Base-by-base conservation (phyloP, 1,140 invertebrate species). In the Vanessa tameamea region DNA sequence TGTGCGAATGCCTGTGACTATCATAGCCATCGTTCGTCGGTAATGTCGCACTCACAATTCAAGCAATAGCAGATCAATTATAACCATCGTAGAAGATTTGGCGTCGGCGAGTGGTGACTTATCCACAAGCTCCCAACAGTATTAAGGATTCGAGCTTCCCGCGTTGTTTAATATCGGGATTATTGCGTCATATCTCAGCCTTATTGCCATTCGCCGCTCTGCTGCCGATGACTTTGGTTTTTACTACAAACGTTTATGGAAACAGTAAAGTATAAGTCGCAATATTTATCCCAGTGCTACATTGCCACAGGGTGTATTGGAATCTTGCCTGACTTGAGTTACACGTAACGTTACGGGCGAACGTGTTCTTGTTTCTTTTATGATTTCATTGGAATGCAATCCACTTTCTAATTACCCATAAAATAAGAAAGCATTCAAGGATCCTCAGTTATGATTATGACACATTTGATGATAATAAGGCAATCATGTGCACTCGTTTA, bases 181-280 rank as follows among this genome's bases (percentile, higher is more conserved):
- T 77, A 81, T 78, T 76, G 77, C 74, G 61, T 70, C 75, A 73
- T 80, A 74, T 65, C 76, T 75, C 78, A 73, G 70, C 48, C 68
- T 77, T 70, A 77, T 74, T 65, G 64, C 69, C 20, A 16, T 23
- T 15, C 69, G 15, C 47, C 64, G 57, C 47, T 26, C 20, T 51
- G 48, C 71, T 26, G 23, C 53, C 73, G 61, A 69, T 65, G 75
- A 77, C 67, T 73, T 37, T 51, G 75, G 69, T 63, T 73, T 55
- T 66, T 31, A 61, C 64, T 61, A n/a, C 14, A 66, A 53, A 68
- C 65, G 53, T 68, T 63, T 53, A 59, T 53, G 65, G 64, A 67
- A 26, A 65, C 63, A 69, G 48, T 37, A 68, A 55, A 64, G 53
- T 23, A 69, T 69, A 64, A 64, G 26, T 43, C 69, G 63, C 63